A percentile compares a stretch with the other conserved stretches of the same genome.
phyloP scores from a whole-genome alignment of 2,113 vertebrate species.

The Pygathrix nemaeus region DNA sequence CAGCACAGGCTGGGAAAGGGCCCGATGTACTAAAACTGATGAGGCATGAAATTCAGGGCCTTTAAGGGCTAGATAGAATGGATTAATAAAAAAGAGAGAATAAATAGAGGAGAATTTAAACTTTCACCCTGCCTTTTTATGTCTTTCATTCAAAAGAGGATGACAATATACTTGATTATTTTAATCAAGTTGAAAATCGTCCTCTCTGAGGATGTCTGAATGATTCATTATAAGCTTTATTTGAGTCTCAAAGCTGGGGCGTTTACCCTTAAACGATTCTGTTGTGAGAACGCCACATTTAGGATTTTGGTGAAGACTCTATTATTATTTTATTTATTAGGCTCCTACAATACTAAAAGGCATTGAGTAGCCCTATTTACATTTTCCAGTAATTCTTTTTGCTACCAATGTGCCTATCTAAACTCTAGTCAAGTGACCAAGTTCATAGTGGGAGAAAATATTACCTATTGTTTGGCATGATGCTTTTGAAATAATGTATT shows the following conservation, averaged over 20 bases:
- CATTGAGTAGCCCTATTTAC: neutral
- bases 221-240: neutral
- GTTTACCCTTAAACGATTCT: neutral
- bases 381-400: neutral
- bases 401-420: neutral
- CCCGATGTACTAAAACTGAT: neutral
- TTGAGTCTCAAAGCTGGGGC: neutral
- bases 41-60: conserved; percentile 36
- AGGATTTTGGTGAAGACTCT: neutral
- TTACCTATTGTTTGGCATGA: neutral
- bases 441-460: neutral
- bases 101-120: conserved; percentile 13
- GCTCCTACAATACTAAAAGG: neutral
- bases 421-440: neutral
- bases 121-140: neutral
- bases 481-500: neutral
- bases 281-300: neutral
- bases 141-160: conserved; percentile 33
- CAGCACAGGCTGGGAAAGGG: conserved; percentile 25
- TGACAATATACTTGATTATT: conserved; percentile 1
- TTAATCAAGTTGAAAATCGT: neutral
- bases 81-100: conserved; percentile 28
- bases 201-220: conserved; percentile 2
- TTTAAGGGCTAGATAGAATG: neutral
- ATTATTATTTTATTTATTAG: conserved; percentile 5